phyloP scores from a whole-genome alignment of 2,797 vertebrate species.

The Vipera latastei region DNA sequence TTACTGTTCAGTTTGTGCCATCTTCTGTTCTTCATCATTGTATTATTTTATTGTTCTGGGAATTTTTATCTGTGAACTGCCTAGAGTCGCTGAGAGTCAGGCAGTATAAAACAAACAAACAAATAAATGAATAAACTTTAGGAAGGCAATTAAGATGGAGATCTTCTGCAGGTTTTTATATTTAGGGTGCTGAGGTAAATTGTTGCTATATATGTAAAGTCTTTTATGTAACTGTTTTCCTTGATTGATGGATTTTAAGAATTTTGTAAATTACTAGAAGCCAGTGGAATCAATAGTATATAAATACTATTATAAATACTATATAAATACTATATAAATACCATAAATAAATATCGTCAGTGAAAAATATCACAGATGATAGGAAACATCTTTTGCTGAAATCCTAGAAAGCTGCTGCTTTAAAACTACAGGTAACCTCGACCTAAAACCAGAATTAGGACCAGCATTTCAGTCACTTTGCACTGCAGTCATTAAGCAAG shows the following conservation, averaged over 20 bases:
- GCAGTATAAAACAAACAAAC: background rate
- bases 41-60: background rate
- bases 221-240: background rate
- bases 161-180: background rate
- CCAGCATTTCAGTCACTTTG: background rate
- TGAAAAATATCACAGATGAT: background rate
- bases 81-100: background rate
- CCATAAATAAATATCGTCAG: background rate
- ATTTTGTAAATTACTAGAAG: background rate
- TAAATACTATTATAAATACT: background rate
- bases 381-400: background rate
- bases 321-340: background rate
- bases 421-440: background rate
- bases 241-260: background rate
- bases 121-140: background rate
- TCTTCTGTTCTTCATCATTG: background rate
- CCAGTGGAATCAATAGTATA: background rate
- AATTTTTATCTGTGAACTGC: background rate
- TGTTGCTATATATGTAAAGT: background rate
- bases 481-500: background rate
- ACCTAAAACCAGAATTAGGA: background rate
- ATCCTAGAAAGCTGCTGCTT: background rate
- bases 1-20: background rate
- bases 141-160: background rate
- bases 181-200: background rate